Percentiles rank a stretch among this genome's conserved stretches.
These are phyloP conservation scores for Ethmia dodecea DNA, from an alignment of 2,888 invertebrate genomes.

Conservation along the genomic window DNA sequence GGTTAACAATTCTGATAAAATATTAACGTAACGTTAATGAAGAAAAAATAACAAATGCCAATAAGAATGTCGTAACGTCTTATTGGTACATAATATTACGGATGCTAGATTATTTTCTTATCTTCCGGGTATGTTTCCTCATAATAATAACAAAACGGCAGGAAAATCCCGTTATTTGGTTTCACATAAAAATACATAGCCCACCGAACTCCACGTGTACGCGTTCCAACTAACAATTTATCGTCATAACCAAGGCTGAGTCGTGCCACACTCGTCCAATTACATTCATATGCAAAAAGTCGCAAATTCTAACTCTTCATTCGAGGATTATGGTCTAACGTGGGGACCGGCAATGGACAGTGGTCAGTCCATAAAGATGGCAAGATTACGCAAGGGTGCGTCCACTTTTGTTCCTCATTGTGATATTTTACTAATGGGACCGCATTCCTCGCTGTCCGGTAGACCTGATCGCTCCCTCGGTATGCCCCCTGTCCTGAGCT, in stretches of 20 bases:
- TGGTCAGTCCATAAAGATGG: slow-evolving; percentile 71
- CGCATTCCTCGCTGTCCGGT: slow-evolving; percentile 68
- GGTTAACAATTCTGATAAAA: too few relatives aligned
- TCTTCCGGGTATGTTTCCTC: too few relatives aligned
- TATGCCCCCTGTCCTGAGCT: slow-evolving; percentile 30
- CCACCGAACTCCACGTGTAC: slow-evolving; percentile 5
- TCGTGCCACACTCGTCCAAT: slow-evolving; percentile 14
- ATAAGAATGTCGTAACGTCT: too few relatives aligned
- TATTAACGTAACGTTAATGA: too few relatives aligned
- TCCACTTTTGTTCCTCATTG: slow-evolving; percentile 50
- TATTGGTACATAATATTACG: too few relatives aligned
- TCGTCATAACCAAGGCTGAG: slow-evolving; percentile 1
- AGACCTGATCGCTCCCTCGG: slow-evolving; percentile 42
- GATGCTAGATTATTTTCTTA: too few relatives aligned
- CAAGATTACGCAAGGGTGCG: slow-evolving; percentile 56
- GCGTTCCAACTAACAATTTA: slow-evolving; percentile 4
- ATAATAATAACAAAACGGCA: too few relatives aligned
- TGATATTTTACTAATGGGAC: slow-evolving; percentile 71
- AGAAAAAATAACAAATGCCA: too few relatives aligned
- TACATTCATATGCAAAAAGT: slow-evolving; percentile 62
- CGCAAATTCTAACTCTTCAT: slow-evolving; percentile 38
- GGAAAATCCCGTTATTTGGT: too few relatives aligned
- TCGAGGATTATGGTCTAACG: slow-evolving; percentile 72
- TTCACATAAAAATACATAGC: too few relatives aligned
- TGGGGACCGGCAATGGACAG: slow-evolving; percentile 54